Conservation (phyloP, 2,888 invertebrate species). For the Lasioglossum morio region DNA sequence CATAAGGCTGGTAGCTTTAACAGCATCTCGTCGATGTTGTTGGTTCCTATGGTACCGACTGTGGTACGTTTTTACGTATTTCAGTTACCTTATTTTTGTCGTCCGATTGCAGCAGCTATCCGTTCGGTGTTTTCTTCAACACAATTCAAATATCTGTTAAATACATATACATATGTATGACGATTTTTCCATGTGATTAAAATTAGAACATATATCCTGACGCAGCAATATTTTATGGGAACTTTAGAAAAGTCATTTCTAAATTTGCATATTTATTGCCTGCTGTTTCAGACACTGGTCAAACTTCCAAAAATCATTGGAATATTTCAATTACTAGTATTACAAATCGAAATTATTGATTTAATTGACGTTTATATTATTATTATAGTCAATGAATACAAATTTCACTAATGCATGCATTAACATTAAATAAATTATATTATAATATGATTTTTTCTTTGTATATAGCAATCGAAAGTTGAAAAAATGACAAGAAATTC, state of each 20-base stretch:
- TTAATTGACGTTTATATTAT: neutral
- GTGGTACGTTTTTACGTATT: too few relatives aligned
- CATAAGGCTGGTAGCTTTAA: too few relatives aligned
- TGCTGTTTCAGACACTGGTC: neutral
- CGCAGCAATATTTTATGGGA: neutral
- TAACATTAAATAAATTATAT: neutral
- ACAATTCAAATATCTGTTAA: too few relatives aligned
- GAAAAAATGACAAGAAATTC: neutral
- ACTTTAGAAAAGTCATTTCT: neutral
- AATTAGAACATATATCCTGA: neutral
- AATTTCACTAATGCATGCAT: neutral
- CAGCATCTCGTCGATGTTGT: too few relatives aligned
- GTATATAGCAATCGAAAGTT: neutral
- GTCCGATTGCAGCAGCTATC: neutral
- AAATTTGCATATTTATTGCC: neutral
- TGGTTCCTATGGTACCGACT: too few relatives aligned
- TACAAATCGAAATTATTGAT: neutral
- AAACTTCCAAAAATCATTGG: neutral
- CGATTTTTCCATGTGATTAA: neutral
- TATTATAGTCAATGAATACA: neutral
- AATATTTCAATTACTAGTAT: neutral
- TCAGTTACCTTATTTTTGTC: neutral
- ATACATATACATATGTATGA: neutral
- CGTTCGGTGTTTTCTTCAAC: neutral
- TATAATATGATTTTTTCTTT: neutral